Evolutionary conservation across 2,888 invertebrate species (phyloP), one percentile per base, ranked within the genome.

Genomic region (Fragum whitleyi): DNA sequence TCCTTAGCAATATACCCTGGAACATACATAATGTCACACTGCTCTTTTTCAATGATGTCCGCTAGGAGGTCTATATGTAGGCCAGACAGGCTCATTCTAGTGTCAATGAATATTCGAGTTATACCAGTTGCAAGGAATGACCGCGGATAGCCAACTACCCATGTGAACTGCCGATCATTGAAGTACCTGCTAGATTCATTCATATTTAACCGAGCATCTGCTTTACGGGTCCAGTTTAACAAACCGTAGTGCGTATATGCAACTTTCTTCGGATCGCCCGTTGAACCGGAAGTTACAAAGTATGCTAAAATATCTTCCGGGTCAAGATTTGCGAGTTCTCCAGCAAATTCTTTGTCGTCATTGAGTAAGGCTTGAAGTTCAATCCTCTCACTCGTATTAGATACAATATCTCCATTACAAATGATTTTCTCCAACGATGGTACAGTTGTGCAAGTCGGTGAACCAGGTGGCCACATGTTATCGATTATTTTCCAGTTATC

Each of bases 241-340:
- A 76, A 68, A 6, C 51, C 29, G 47, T 70, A 85, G 62, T 85
- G 85, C 6, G 80, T 73, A 47, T 75, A 81, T 5, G 59, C 36
- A 11, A 85, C 65, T 21, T 21, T 23, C 42, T 85, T 85, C 19
- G 80, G 78, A 26, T 62, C 69, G 9, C 85, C 85, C 14, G 82
- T 77, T 21, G 78, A 80, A 14, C 83, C 85, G 36, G 85, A 83
- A 16, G 82, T 76, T 36, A 57, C 73, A 42, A 81, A 77, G 28
- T 74, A 76, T 1, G 65, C 57, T 36, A 77, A 26, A 6, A 65
- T 68, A 51, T 85, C 85, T 29, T 85, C 85, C 0, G 85, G 83
- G 23, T 81, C 77, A 23, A 83, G 1, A 26, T 32, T 23, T 9
- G 85, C 76, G n/a, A 85, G 62, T 19, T 67, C 21, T 9, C 61